Base-by-base conservation (phyloP, 2,888 invertebrate species). In the Philonicus albiceps region DNA sequence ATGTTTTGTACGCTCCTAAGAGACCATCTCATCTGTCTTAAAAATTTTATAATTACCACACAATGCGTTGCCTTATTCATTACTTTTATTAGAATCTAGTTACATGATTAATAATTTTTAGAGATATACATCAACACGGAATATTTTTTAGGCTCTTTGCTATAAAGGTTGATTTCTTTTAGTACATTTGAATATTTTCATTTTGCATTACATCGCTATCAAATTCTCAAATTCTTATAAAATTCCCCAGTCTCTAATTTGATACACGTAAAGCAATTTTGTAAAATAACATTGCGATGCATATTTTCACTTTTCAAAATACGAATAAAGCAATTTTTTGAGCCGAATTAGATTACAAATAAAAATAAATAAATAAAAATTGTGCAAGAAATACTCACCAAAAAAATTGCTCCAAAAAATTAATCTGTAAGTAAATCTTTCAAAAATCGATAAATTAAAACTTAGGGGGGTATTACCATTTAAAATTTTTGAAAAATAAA, bases 1-100 rank as follows among this genome's bases (percentile, higher is more conserved):
- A 84, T 84, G 84, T 84, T 73, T 84, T 83, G 74, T 40, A 76
- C 22, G 40, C 13, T 27, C 64, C 64, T 64, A 27, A 64, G 11
- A 64, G 19, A 49, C n/a, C 49, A 6, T 49, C 49, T n/a, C 49
- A n/a, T 49, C 22, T 64, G 11, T 7, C 27, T 27, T 64, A 64
- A 64, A 19, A 64, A 64, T 64, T 11, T 11, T 64, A 22, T 64
- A 64, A 64, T 22, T 22, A 64, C 64, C 64, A 64, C 64, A 64
- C 64, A 64, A 64, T 64, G 27, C 8, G 64, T 64, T 64, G 11
- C 64, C 64, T 64, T 64, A 64, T 19, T 64, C 64, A 64, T 64
- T 64, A 64, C 64, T 64, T 64, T 64, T 64, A 64, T 64, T 64
- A 22, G 27, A 27, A 1, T 64, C 64, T 64, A 64, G 27, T 22